Evolutionary conservation across 35 echinoderm and acorn worm species (phyloP).

Genomic region (Lytechinus variegatus): DNA sequence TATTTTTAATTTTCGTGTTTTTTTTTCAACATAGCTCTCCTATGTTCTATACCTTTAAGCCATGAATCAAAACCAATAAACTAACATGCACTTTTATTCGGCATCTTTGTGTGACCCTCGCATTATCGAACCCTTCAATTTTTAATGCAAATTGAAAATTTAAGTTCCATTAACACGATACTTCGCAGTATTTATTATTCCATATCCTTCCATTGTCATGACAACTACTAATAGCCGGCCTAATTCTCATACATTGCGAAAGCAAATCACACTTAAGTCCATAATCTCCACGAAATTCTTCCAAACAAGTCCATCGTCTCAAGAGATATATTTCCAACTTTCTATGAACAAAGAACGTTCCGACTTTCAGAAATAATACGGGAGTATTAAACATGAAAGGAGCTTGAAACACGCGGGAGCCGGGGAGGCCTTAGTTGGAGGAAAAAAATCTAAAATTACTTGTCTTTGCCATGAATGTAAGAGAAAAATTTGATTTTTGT

Average conservation of each 20-base stretch:
- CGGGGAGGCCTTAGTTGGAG: no score
- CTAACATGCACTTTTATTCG: no score
- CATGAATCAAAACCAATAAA: no score
- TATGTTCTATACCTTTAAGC: no score
- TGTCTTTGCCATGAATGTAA: no score
- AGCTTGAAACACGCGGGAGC: background rate
- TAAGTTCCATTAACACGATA: background rate
- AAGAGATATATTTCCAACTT: background rate
- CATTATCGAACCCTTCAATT: no score
- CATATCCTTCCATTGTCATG: background rate
- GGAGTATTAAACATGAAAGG: no score
- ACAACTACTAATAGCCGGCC: background rate
- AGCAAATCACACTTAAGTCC: background rate
- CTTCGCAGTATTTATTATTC: background rate
- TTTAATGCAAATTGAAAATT: background rate
- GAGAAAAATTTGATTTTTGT: no score
- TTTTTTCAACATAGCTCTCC: no score
- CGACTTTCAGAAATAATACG: background rate
- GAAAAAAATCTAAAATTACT: no score
- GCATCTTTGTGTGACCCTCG: no score
- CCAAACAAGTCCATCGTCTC: background rate
- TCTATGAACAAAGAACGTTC: background rate
- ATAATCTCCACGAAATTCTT: background rate
- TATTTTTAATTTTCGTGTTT: no score
- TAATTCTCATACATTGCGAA: background rate